Base-by-base conservation (phyloP, 2,797 vertebrate species). In the Mormyrus hasselquistii region DNA sequence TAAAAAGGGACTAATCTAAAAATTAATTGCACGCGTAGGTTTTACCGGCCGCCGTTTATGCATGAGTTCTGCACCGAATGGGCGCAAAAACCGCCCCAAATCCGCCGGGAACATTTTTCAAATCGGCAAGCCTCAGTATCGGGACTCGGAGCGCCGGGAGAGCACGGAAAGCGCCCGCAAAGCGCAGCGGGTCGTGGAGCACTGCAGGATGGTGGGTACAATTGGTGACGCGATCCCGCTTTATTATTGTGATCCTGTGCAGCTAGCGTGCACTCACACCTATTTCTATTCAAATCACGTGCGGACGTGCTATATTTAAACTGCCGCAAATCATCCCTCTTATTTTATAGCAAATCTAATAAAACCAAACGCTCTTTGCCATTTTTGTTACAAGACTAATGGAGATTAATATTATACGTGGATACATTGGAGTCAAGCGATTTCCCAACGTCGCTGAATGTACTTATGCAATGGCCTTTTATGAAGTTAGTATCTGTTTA, bases 1-100 rank as follows among this genome's bases (percentile, higher is more conserved):
- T 0, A 29, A 29, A 55, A 65, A 65, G 12, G n/a, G 69, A 82
- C 85, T 62, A 76, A 5, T 92, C 87, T 16, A 89, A 83, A 7
- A 92, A 87, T 29, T 90, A 90, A 90, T 96, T 95, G 94, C 93
- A 91, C 95, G 95, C 94, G 93, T 94, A 93, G 95, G 96, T 95
- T 96, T 94, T 93, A 93, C 94, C 95, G 92, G 95, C 97, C 96
- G 96, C 97, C 98, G 97, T 96, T 97, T 97, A 96, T 98, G 98
- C 97, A 99, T 99, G 98, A 98, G 97, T 98, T 96, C 98, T 96
- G 98, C 97, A 97, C 95, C 96, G 97, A 97, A 97, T 95, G 97
- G 98, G 98, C 97, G 97, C 97, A 98, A 97, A 94, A 98, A 97
- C 96, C 98, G 97, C 97, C 98, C 97, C 97, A 95, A 95, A 95